A percentile compares a stretch with the other conserved stretches of the same genome.
phyloP scores from a whole-genome alignment of 2,888 invertebrate genomes.

The Cinara cedri region DNA sequence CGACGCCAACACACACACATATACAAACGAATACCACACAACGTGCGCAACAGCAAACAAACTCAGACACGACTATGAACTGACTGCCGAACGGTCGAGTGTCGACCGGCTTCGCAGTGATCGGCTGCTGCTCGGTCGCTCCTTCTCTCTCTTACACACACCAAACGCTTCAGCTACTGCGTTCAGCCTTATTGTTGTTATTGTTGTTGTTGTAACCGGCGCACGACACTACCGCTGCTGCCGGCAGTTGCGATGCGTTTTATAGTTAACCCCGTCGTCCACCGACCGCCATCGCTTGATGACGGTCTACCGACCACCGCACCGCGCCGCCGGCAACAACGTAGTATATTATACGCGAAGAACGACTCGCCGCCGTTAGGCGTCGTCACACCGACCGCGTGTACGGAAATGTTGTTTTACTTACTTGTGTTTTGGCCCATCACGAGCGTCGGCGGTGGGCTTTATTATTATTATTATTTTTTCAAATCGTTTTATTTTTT shows the following conservation, averaged over 20 bases:
- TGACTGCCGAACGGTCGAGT: background rate
- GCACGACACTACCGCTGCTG: conserved; percentile 39
- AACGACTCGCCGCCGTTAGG: background rate
- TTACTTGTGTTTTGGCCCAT: too few species aligned
- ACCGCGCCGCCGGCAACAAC: background rate
- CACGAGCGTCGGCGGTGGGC: background rate
- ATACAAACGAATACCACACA: background rate
- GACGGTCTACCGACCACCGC: background rate
- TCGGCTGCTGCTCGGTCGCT: background rate
- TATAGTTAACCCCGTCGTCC: conserved; percentile 4
- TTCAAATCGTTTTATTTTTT: background rate
- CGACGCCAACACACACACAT: conserved; percentile 5
- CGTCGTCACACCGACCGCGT: background rate
- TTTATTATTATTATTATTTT: background rate
- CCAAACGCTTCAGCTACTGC: background rate
- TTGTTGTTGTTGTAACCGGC: background rate
- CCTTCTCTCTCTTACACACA: background rate
- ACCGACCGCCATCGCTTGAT: background rate
- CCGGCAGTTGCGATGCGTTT: conserved; percentile 8
- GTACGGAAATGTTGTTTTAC: background rate
- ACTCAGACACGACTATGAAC: background rate
- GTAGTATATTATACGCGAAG: too few species aligned
- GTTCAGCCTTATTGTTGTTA: background rate
- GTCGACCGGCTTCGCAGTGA: background rate
- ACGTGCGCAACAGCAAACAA: background rate